phyloP scores from a whole-genome alignment of 2,113 vertebrate species.

The Dolichotis patagonum region DNA sequence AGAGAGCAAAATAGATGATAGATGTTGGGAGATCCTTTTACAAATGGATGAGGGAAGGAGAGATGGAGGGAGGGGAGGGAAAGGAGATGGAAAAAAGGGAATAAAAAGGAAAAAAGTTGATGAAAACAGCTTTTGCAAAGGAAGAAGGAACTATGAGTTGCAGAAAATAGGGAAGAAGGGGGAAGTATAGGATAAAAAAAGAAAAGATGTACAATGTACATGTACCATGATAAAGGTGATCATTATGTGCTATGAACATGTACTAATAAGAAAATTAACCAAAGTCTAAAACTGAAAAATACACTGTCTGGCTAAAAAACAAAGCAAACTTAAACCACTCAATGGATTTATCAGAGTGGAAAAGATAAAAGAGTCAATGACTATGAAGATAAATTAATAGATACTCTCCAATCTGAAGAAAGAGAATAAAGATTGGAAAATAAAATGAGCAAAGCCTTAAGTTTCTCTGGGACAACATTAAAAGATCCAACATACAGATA shows the following conservation, averaged over 20 bases:
- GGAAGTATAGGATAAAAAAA: neutral
- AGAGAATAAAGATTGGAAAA: neutral
- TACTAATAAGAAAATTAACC: neutral
- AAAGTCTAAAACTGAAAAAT: neutral
- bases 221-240: neutral
- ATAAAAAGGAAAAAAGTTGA: neutral
- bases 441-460: slow-evolving; percentile 17
- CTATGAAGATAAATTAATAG: neutral
- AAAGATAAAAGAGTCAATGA: neutral
- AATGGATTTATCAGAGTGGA: neutral
- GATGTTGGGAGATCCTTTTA: neutral
- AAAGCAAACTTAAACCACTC: neutral
- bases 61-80: neutral
- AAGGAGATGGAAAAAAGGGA: neutral
- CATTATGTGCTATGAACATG: neutral
- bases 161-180: neutral
- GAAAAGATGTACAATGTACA: neutral
- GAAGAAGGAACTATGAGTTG: neutral
- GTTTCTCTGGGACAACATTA: neutral
- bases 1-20: neutral
- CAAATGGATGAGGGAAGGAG: neutral
- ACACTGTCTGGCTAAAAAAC: neutral
- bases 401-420: slow-evolving; percentile 5
- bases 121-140: neutral
- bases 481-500: neutral